A percentile compares a stretch with the other conserved stretches of the same genome.
Conservation (phyloP, 2,113 vertebrate species). For the Myocastor coypus region DNA sequence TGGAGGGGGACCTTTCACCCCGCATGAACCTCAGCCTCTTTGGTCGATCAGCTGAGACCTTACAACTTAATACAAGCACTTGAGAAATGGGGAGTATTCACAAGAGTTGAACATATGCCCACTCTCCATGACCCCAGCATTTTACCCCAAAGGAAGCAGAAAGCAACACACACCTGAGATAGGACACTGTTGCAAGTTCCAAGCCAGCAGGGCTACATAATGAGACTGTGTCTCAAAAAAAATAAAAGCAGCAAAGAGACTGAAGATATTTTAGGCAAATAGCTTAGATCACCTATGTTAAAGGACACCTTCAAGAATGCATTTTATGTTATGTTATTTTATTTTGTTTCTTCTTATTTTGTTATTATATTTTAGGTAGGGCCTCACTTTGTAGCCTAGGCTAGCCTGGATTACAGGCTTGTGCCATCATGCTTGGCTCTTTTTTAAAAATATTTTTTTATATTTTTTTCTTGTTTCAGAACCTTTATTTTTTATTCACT, state of each 20-base stretch:
- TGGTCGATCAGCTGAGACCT: not conserved
- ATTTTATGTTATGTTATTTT: not conserved
- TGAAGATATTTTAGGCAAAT: not conserved
- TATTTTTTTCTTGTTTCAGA: no score
- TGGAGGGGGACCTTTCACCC: not conserved
- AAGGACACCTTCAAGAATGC: not conserved
- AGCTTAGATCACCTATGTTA: not conserved
- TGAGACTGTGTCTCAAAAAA: no score
- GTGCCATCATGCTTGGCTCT: not conserved
- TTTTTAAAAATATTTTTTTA: no score
- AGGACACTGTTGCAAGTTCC: not conserved
- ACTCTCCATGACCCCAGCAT: not conserved
- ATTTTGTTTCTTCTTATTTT: not conserved
- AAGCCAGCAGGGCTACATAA: no score
- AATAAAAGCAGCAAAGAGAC: not conserved
- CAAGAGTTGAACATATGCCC: not conserved
- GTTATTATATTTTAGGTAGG: not conserved
- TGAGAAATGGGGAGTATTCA: slow-evolving; percentile 1
- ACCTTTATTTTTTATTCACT: no score
- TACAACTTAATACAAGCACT: not conserved
- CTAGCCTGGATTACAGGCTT: not conserved
- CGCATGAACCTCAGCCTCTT: not conserved
- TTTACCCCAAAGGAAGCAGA: slow-evolving; percentile 39
- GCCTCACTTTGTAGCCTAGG: not conserved
- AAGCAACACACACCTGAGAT: not conserved